Evolutionary conservation across 53 echinoderm and acorn worm genomes (phyloP), one percentile per base, ranked within the genome.

Genomic region (Echinarachnius parma): DNA sequence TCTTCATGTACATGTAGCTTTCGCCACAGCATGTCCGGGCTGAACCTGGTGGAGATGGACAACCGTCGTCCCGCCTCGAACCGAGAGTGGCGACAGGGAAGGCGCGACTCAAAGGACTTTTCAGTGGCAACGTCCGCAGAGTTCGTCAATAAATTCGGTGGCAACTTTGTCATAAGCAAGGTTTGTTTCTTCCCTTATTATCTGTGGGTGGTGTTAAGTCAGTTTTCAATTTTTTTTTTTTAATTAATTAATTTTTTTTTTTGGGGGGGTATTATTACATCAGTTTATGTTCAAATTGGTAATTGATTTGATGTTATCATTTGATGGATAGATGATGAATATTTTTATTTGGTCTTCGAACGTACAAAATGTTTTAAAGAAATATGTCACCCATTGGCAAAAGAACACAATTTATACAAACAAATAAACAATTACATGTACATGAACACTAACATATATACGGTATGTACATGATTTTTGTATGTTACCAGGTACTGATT

Each of bases 11-110:
- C n/a, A n/a, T 70, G 18, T 55, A 89, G 89, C 68, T 81, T 85
- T 37, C 83, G 87, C 18, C 96, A 84, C 46, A 86, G 91, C 30
- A 96, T 96, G 96, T 96, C 96, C 1, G 96, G 96, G 19, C 76
- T 91, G 82, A 87, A 87, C 76, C 88, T 96, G 34, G 87, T 88
- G 1, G 87, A 82, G 11, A 46, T 91, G 67, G 87, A 85, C 72
- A 66, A 37, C 30, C 75, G 77, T 27, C 88, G 76, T 21, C 75
- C 75, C 7, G 69, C 86, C 24, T 77, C 56, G 22, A 81, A 69
- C 25, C 69, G 79, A 1, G 83, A 85, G 37, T 92, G 84, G 83
- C 87, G 80, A 54, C 77, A 82, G 33, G 89, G 89, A 14, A 67
- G 84, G 4, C 53, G 76, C 3, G 83, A 78, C 64, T 83, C 83